Conservation (phyloP, 2,888 invertebrate genomes). For the Watsonalla binaria region DNA sequence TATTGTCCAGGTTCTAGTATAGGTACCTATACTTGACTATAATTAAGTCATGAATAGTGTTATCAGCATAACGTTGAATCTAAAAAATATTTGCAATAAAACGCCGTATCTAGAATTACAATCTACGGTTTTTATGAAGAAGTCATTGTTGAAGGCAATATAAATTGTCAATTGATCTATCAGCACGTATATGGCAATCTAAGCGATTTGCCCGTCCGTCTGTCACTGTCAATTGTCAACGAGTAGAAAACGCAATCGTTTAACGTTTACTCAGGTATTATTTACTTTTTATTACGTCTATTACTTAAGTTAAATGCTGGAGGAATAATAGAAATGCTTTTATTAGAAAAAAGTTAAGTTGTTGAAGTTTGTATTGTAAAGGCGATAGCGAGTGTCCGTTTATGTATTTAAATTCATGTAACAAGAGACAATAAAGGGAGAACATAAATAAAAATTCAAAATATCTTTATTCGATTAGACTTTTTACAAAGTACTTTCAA, state of each 20-base stretch:
- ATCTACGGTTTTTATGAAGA: neutral
- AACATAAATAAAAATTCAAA: no score
- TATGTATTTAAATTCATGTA: no score
- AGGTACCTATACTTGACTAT: no score
- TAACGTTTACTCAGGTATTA: neutral
- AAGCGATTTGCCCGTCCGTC: neutral
- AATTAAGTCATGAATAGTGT: no score
- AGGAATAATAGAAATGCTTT: neutral
- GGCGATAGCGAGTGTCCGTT: no score
- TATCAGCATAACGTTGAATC: no score
- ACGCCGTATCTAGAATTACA: neutral
- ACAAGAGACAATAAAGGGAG: no score
- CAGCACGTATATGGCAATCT: conserved; percentile 3
- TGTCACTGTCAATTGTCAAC: neutral
- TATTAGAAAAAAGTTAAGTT: no score
- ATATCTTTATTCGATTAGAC: no score
- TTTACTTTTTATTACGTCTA: conserved; percentile 1
- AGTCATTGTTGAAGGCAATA: neutral
- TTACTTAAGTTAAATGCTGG: neutral
- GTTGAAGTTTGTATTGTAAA: no score
- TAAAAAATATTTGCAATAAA: neutral
- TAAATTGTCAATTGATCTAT: neutral
- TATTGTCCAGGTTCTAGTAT: no score
- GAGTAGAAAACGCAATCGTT: neutral
- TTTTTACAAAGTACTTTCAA: no score